A percentile compares a stretch with the other conserved stretches of the same genome.
Conservation (phyloP, 2,113 vertebrate genomes). For the Cacatua alba region DNA sequence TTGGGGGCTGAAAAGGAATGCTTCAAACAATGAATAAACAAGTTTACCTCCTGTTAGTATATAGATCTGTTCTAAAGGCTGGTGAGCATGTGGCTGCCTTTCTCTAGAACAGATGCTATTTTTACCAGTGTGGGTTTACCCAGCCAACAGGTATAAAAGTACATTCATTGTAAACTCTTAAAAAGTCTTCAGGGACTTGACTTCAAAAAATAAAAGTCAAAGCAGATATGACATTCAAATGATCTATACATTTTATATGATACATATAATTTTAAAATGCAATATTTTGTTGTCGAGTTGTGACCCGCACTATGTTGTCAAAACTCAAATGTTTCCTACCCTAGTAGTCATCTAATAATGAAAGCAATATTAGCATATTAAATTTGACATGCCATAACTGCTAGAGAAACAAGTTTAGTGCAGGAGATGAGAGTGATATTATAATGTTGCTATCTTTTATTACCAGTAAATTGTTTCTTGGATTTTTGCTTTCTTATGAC, state of each 20-base stretch:
- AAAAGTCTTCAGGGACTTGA: neutral
- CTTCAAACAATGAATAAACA: slow-evolving; percentile 47
- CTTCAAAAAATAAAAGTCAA: neutral
- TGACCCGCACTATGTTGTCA: neutral
- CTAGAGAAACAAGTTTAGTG: neutral
- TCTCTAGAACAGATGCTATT: neutral
- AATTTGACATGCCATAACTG: neutral
- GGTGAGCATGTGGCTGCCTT: neutral
- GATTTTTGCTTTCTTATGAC: neutral
- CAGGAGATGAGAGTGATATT: neutral
- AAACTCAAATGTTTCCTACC: neutral
- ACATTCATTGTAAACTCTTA: neutral
- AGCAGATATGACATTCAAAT: neutral
- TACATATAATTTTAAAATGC: neutral
- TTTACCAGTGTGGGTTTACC: neutral
- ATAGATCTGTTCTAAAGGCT: neutral
- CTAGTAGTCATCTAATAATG: neutral
- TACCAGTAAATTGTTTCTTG: slow-evolving; percentile 8
- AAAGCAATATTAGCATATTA: slow-evolving; percentile 39
- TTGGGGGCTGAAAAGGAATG: slow-evolving; percentile 27
- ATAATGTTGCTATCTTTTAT: slow-evolving; percentile 5
- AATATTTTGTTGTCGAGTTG: neutral
- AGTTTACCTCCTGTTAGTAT: neutral
- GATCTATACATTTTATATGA: neutral
- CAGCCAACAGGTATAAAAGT: neutral